Percentiles rank a stretch among this genome's conserved stretches.
phyloP scores from a whole-genome alignment of 1,140 invertebrate species.

The Musca vetustissima region DNA sequence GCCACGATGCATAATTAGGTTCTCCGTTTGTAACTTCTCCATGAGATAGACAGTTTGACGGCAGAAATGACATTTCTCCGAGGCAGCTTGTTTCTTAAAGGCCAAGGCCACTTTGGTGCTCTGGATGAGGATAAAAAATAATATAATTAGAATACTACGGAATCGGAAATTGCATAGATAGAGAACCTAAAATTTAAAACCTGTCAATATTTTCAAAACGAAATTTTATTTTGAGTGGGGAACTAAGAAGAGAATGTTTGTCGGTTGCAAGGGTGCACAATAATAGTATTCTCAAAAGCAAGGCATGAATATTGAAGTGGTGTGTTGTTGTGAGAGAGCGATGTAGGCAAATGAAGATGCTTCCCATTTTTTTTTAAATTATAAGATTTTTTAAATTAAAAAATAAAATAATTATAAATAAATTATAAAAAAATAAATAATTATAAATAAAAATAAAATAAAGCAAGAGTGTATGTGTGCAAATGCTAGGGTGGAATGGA shows the following conservation, averaged over 20 bases:
- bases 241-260: too few species aligned
- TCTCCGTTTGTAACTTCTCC: constrained; percentile 83
- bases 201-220: too few species aligned
- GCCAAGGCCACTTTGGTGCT: constrained; percentile 62
- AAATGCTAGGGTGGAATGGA: too few species aligned
- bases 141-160: too few species aligned
- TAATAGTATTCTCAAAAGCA: too few species aligned
- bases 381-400: too few species aligned
- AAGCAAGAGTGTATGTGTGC: constrained; percentile 21
- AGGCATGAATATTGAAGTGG: too few species aligned
- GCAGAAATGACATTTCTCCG: constrained; percentile 85
- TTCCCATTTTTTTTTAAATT: too few species aligned
- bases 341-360: too few species aligned
- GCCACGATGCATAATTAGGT: constrained; percentile 82
- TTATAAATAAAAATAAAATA: constrained; percentile 19
- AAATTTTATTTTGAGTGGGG: too few species aligned
- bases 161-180: constrained; percentile 1
- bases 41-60: constrained; percentile 84
- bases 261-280: too few species aligned
- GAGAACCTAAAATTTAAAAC: background rate
- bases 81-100: constrained; percentile 66
- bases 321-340: too few species aligned
- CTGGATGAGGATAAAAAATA: constrained; percentile 42
- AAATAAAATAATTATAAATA: background rate
- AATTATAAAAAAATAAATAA: constrained; percentile 17